Base-by-base conservation (phyloP, 2,888 invertebrate species). In the Meliscaeva auricollis region DNA sequence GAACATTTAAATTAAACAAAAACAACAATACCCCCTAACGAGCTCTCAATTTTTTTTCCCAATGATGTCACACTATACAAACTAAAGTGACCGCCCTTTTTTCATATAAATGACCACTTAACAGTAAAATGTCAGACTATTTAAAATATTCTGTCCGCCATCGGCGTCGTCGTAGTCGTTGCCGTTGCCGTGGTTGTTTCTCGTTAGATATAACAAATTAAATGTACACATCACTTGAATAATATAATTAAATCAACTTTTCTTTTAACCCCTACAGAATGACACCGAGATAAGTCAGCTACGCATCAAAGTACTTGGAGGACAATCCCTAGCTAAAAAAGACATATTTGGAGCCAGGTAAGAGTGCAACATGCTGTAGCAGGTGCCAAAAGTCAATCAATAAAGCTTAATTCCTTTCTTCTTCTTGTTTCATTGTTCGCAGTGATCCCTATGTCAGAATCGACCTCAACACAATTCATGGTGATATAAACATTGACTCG, bases 301-400 rank as follows among this genome's bases (percentile, higher is more conserved):
- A 91, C 95, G 97, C 89, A 94, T 98, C 91, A 96, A 95, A 93
- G 95, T 98, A 87, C 93, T 97, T 88, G 96, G 96, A 88, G 98
- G 98, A 38, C 96, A 96, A 92, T 96, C 97, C 89, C 94, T 99
- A 90, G 99, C 99, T 75, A 98, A 98, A 93, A 99, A 99, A 93
- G 99, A 99, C 92, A 98, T 99, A 90, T 99, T 99, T 94, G 99
- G 99, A 90, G 98, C 99, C 89, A 98, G 97, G 97, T 97, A 92
- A 88, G 87, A 66, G 7, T n/a, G 9, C 7, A 20, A 38, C 26
- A 35, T 2, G 3, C 20, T n/a, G 9, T 6, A 20, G 38, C 26
- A 35, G 4, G 3, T 32, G 38, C 8, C 8, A 58, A 7, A 50
- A 3, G 26, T 22, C 30, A 77, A 35, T 17, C 26, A 44, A n/a